Conservation (phyloP, 2,797 vertebrate species). For the Malacoraja senta region DNA sequence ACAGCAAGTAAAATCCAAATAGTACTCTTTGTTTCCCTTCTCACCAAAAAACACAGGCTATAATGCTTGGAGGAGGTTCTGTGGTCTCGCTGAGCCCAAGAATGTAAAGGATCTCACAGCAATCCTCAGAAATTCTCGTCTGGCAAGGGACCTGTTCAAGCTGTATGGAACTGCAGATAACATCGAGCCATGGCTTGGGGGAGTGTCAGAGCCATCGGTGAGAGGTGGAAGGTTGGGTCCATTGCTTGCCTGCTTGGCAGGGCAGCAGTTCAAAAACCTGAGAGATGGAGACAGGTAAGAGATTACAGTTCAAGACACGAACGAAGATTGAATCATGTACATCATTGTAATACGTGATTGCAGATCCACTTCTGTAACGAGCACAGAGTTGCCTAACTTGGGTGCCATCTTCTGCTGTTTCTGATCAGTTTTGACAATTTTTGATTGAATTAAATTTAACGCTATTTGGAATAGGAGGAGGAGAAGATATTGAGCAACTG, state of each 20-base stretch:
- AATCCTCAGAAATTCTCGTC: slow-evolving; percentile 55
- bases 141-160: slow-evolving; percentile 64
- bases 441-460: not conserved
- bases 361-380: too few species aligned
- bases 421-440: not conserved
- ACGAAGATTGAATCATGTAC: not conserved
- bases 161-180: slow-evolving; percentile 71
- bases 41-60: slow-evolving; percentile 63
- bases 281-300: slow-evolving; percentile 77
- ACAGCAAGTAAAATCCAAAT: not conserved
- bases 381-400: too few species aligned
- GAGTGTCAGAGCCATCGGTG: slow-evolving; percentile 69
- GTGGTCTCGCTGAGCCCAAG: slow-evolving; percentile 67
- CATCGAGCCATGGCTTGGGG: slow-evolving; percentile 81
- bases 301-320: not conserved
- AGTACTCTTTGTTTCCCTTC: not conserved
- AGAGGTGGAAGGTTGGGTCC: slow-evolving; percentile 67
- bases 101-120: slow-evolving; percentile 55
- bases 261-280: slow-evolving; percentile 69
- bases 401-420: not conserved
- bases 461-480: not conserved
- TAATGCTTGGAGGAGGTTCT: slow-evolving; percentile 74
- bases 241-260: slow-evolving; percentile 76
- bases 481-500: not conserved
- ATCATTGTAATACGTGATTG: not conserved